phyloP scores from a whole-genome alignment of 2,797 vertebrate species.

The Remorina albescens region DNA sequence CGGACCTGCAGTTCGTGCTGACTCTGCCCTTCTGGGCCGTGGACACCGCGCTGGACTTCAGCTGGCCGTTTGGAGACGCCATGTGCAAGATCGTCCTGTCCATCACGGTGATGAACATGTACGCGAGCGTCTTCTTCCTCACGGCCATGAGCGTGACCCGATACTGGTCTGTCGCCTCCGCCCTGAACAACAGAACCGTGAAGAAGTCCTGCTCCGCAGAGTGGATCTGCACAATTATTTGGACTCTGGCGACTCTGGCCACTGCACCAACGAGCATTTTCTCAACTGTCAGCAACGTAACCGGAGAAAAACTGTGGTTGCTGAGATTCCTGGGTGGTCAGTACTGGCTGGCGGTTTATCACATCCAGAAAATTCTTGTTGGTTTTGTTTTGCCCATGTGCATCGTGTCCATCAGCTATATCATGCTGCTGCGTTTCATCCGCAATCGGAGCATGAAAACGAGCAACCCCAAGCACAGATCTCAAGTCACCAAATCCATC shows the following conservation, averaged over 20 bases:
- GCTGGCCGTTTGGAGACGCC: constrained; percentile 88
- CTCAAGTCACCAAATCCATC: constrained; percentile 81
- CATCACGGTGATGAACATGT: constrained; percentile 90
- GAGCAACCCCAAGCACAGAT: constrained; percentile 74
- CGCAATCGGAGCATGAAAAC: constrained; percentile 76
- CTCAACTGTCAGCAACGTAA: constrained; percentile 81
- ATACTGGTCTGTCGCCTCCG: constrained; percentile 83
- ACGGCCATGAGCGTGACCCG: constrained; percentile 88
- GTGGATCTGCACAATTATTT: constrained; percentile 75
- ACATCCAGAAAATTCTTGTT: constrained; percentile 85
- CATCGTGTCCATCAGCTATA: constrained; percentile 82
- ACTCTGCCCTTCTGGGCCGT: constrained; percentile 89
- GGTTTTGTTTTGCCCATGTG: constrained; percentile 84
- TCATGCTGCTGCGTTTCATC: constrained; percentile 81
- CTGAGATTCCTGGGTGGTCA: constrained; percentile 83
- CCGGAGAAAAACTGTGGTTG: constrained; percentile 84
- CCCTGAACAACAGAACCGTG: constrained; percentile 70
- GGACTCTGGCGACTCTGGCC: constrained; percentile 81
- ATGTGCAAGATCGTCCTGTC: constrained; percentile 88
- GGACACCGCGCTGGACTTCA: constrained; percentile 87
- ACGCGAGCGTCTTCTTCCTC: constrained; percentile 89
- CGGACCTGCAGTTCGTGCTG: constrained; percentile 87
- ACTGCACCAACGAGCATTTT: constrained; percentile 83
- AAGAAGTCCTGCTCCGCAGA: constrained; percentile 60
- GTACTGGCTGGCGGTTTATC: constrained; percentile 85